Evolutionary conservation across 2,888 invertebrate species (phyloP).

Genomic region (Drosophila suboccidentalis): DNA sequence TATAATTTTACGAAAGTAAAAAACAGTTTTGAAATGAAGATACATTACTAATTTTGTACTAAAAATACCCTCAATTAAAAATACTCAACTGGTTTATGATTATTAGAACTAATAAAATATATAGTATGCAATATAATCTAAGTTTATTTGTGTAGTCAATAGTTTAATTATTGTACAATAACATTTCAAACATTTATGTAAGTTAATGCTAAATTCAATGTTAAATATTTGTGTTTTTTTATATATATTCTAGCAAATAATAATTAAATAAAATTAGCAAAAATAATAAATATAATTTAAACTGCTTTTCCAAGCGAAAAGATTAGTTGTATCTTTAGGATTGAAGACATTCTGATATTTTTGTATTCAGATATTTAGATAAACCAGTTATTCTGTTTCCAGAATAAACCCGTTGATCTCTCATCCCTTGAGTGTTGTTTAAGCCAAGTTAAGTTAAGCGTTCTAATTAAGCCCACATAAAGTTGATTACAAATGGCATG

Average conservation of each 20-base stretch:
- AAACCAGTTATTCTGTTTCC: neutral
- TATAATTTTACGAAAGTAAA: neutral
- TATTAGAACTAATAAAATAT: neutral
- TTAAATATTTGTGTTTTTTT: neutral
- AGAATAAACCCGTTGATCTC: neutral
- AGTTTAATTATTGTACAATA: slow-evolving; percentile 30
- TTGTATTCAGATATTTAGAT: neutral
- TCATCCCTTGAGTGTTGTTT: slow-evolving; percentile 4
- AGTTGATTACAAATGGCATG: slow-evolving; percentile 38
- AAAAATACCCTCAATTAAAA: neutral
- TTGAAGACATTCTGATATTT: too few relatives aligned
- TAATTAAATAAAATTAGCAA: too few relatives aligned
- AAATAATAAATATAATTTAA: too few relatives aligned
- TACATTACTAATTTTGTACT: neutral
- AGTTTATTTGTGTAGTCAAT: slow-evolving; percentile 18
- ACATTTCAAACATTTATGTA: neutral
- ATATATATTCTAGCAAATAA: too few relatives aligned
- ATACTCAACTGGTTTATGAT: neutral
- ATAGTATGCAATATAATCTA: neutral
- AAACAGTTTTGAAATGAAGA: neutral
- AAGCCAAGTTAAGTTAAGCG: neutral
- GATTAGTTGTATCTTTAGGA: neutral
- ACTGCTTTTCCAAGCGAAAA: neutral
- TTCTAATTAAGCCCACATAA: slow-evolving; percentile 47
- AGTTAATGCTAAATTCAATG: neutral